Conservation (phyloP, 2,888 invertebrate genomes). For the Spodoptera littoralis region DNA sequence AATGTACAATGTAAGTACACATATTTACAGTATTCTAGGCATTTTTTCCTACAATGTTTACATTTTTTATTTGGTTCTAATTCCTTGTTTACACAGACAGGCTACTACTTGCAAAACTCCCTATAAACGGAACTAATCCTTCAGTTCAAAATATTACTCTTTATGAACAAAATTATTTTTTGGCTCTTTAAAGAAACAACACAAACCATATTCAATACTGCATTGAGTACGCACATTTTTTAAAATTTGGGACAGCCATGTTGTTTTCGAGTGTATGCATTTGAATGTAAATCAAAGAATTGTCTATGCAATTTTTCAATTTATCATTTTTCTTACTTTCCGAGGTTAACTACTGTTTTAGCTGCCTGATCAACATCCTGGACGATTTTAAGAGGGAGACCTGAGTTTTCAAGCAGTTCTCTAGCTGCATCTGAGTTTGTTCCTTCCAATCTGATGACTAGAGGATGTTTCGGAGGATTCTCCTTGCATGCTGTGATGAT, state of each 20-base stretch:
- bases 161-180: no score
- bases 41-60: no score
- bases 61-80: no score
- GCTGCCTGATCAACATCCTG: conserved; percentile 97
- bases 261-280: conserved; percentile 19
- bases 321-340: conserved; percentile 50
- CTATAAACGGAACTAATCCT: no score
- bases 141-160: no score
- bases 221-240: no score
- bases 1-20: no score
- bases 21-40: no score
- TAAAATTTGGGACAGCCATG: conserved; percentile 39
- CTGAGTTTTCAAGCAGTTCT: conserved; percentile 94
- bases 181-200: no score
- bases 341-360: conserved; percentile 92
- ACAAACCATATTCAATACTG: no score
- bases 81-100: no score
- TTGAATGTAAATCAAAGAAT: conserved; percentile 50
- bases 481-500: conserved; percentile 96
- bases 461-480: conserved; percentile 94
- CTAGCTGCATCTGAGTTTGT: conserved; percentile 96
- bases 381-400: conserved; percentile 94
- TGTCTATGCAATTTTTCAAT: conserved; percentile 26
- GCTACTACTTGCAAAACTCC: no score
- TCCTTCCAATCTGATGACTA: conserved; percentile 98